A percentile compares a stretch with the other conserved stretches of the same genome.
These are phyloP conservation scores for Rhipidura dahli DNA, from an alignment of 2,113 vertebrate genomes.

Conservation along the genomic window DNA sequence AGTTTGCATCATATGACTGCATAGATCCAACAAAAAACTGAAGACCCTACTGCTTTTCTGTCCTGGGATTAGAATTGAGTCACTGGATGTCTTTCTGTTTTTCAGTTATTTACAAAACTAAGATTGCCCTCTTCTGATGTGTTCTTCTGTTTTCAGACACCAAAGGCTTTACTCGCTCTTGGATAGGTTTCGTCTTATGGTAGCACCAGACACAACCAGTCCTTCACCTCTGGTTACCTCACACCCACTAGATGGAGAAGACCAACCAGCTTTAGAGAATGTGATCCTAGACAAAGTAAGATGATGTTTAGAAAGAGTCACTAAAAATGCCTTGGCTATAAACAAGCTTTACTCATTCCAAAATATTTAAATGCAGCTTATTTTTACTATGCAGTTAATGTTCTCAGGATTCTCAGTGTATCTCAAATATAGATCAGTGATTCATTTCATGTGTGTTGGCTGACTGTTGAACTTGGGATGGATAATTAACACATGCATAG, in stretches of 20 bases:
- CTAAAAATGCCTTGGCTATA: not conserved
- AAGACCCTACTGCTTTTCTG: not conserved
- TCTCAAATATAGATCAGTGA: not conserved
- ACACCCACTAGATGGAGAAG: constrained; percentile 91
- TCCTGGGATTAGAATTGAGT: not conserved
- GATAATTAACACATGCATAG: not conserved
- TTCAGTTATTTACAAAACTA: not conserved
- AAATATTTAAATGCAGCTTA: not conserved
- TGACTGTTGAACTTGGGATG: not conserved
- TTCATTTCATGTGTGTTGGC: not conserved
- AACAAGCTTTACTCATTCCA: not conserved
- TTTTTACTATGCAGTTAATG: not conserved
- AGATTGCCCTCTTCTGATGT: not conserved
- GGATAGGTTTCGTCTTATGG: constrained; percentile 92
- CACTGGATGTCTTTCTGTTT: not conserved
- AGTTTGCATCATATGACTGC: not conserved
- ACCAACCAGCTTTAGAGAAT: constrained; percentile 80
- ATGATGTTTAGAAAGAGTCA: not conserved
- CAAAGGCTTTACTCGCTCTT: constrained; percentile 96
- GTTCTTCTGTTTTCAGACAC: constrained; percentile 77
- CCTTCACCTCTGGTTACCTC: constrained; percentile 83
- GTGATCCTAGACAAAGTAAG: constrained; percentile 86
- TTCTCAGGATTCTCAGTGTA: not conserved
- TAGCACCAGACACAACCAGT: constrained; percentile 81
- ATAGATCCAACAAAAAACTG: not conserved